Evolutionary conservation across 2,113 vertebrate species (phyloP).

Genomic region (Pangasianodon gigas): DNA sequence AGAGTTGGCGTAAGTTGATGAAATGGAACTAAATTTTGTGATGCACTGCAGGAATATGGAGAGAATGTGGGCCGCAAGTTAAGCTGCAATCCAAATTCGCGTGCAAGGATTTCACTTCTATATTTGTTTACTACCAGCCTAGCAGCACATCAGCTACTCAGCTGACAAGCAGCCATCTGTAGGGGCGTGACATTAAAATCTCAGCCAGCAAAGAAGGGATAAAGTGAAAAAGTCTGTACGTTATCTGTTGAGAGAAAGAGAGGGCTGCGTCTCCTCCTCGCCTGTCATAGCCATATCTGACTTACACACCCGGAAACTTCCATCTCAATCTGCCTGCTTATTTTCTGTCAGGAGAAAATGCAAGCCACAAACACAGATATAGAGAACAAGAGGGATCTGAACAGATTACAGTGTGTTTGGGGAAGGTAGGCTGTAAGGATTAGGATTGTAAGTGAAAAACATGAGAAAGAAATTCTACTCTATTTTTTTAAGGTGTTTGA

Average conservation of each 20-base stretch:
- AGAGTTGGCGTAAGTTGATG: constrained; percentile 9
- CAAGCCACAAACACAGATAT: not conserved
- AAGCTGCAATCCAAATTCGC: constrained; percentile 17
- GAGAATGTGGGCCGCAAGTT: constrained; percentile 38
- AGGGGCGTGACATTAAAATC: constrained; percentile 32
- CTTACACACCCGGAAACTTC: constrained; percentile 19
- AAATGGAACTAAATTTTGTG: not conserved
- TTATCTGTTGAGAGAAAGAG: constrained; percentile 26
- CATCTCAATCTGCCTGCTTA: constrained; percentile 35
- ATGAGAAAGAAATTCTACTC: not conserved
- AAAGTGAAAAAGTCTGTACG: constrained; percentile 16
- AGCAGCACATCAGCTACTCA: constrained; percentile 32
- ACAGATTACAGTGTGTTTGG: not conserved
- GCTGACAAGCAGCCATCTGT: constrained; percentile 42
- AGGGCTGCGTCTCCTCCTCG: not conserved
- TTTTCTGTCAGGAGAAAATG: constrained; percentile 14
- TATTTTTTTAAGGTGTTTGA: not conserved
- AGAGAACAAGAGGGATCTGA: not conserved
- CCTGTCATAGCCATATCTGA: constrained; percentile 24
- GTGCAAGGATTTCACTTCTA: constrained; percentile 18
- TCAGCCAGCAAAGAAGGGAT: constrained; percentile 31
- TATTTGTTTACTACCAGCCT: constrained; percentile 44
- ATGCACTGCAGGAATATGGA: constrained; percentile 15
- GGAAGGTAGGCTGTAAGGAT: not conserved
- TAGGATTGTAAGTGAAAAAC: not conserved